These are phyloP conservation scores for Marronus borbonicus DNA, from an alignment of 2,888 invertebrate species.

Conservation along the genomic window DNA sequence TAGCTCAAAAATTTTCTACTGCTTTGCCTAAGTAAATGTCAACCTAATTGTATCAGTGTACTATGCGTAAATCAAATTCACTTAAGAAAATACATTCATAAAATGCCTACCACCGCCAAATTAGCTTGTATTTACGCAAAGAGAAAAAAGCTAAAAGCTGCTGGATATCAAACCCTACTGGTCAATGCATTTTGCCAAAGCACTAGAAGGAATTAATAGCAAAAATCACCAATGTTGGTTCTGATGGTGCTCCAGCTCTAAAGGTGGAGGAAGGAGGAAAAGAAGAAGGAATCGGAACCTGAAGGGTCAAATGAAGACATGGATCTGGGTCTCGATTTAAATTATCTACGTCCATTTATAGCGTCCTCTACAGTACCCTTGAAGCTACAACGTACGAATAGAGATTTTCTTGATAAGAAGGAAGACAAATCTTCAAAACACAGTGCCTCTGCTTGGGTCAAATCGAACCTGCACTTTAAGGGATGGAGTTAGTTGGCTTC, in stretches of 20 bases:
- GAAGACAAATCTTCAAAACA: too few species aligned
- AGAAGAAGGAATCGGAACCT: constrained; percentile 84
- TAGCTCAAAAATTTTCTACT: too few species aligned
- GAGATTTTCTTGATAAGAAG: too few species aligned
- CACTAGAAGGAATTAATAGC: constrained; percentile 94
- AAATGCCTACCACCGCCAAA: constrained; percentile 92
- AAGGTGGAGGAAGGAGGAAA: too few species aligned
- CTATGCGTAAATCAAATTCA: constrained; percentile 29
- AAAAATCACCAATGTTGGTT: constrained; percentile 94
- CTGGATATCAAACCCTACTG: constrained; percentile 98
- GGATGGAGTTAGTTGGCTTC: too few species aligned
- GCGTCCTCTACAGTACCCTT: too few species aligned
- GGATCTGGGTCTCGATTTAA: constrained; percentile 84
- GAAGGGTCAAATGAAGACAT: constrained; percentile 93
- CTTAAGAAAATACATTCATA: constrained; percentile 61
- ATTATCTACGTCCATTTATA: too few species aligned
- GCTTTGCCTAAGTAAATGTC: too few species aligned
- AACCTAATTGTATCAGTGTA: too few species aligned
- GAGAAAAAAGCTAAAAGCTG: constrained; percentile 81
- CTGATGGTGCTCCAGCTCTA: constrained; percentile 78
- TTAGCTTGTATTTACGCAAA: constrained; percentile 96
- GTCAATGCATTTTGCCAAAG: constrained; percentile 98
- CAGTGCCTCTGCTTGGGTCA: too few species aligned
- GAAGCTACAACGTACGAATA: too few species aligned
- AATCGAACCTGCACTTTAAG: too few species aligned